Evolutionary conservation across 2,797 vertebrate species (phyloP), one percentile per base, ranked within the genome.

Genomic region (Enteromius thamalakanensis): DNA sequence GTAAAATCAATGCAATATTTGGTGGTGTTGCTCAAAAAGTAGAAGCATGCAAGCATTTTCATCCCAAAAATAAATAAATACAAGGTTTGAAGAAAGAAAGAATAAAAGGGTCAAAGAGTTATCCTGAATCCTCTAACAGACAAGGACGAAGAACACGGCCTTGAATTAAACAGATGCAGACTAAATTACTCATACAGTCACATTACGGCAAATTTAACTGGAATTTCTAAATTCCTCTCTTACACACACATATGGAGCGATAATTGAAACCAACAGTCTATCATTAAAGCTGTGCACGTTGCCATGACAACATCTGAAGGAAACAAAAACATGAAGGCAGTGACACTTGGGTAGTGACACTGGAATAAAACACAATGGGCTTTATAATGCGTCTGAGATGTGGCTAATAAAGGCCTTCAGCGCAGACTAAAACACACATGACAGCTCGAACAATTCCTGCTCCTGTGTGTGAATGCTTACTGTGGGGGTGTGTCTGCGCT

Each of bases 251-350:
- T 40, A 49, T 6, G 65, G 40, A 81, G 53, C 1, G 51, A 76
- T 68, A 69, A 82, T 55, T 42, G 60, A 68, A 75, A 70, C 71
- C 71, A 82, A 82, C 81, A 76, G 72, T 68, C 60, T 68, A 68
- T 76, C 71, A 69, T 67, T 76, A 76, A 68, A 82, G 47, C 45
- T 29, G 62, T 58, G 47, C 62, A 6, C 32, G 81, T 58, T 68
- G 19, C 72, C 72, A 76, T 58, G 81, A 76, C 71, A 45, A 76
- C 37, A 3, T n/a, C 17, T 58, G 40, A 45, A 55, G 19, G 23
- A 76, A 76, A 82, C 71, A 76, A 64, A 79, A 80, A 62, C 60
- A 72, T 53, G 70, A 60, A 26, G 17, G 60, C 65, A 12, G 34
- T n/a, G 45, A 58, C 29, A 49, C 34, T 60, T 71, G 14, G 21